Evolutionary conservation across 1,140 invertebrate genomes (phyloP).

Genomic region (Hormaphis cornu): DNA sequence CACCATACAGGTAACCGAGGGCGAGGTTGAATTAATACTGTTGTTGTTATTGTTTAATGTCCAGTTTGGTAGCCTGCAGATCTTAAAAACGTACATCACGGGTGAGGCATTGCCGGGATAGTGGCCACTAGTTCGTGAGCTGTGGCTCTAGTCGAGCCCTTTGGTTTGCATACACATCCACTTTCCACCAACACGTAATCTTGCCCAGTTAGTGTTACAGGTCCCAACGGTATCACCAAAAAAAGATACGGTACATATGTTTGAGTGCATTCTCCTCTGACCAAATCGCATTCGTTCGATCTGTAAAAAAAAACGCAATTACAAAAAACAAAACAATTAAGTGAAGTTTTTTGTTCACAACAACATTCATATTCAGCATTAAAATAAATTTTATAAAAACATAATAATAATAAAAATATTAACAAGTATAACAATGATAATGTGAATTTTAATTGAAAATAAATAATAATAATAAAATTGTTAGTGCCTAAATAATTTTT

Average conservation of each 20-base stretch:
- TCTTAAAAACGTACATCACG: not conserved
- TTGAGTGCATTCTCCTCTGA: conserved; percentile 80
- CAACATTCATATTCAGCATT: no score
- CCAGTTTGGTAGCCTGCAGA: no score
- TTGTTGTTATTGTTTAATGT: no score
- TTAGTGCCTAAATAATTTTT: no score
- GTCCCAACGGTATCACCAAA: conserved; percentile 77
- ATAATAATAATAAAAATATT: no score
- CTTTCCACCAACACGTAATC: conserved; percentile 87
- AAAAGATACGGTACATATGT: conserved; percentile 86
- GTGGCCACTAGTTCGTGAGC: conserved; percentile 13
- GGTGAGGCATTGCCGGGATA: conserved; percentile 14
- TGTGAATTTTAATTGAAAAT: no score
- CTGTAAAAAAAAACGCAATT: conserved; percentile 45
- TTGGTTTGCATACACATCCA: conserved; percentile 81
- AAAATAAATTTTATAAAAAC: no score
- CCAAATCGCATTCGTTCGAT: conserved; percentile 74
- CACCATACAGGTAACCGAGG: not conserved
- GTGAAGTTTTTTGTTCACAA: not conserved
- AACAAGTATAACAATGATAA: no score
- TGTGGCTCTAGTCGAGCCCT: conserved; percentile 49
- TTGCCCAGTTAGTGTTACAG: conserved; percentile 80
- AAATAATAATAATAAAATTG: no score
- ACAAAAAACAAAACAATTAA: not conserved
- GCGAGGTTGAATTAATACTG: no score